Conservation (phyloP, 1,140 invertebrate genomes). For the Drosophila saltans region DNA sequence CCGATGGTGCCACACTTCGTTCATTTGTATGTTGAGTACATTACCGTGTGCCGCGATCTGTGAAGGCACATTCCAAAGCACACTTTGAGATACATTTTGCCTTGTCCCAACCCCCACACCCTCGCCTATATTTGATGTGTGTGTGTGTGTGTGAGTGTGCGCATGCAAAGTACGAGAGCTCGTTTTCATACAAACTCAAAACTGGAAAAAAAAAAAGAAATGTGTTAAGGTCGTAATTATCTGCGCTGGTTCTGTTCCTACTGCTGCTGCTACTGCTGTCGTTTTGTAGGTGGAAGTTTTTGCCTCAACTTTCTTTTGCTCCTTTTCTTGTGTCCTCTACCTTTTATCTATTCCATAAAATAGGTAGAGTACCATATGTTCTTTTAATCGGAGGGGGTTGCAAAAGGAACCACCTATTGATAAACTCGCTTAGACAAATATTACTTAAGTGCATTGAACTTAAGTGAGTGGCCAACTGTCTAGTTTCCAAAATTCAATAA, state of each 20-base stretch:
- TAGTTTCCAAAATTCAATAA: slow-evolving; percentile 10
- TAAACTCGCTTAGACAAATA: slow-evolving; percentile 38
- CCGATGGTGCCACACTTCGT: slow-evolving; percentile 64
- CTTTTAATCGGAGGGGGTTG: slow-evolving; percentile 53
- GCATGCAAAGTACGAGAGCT: slow-evolving; percentile 57
- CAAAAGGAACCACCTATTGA: slow-evolving; percentile 41
- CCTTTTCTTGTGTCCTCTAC: slow-evolving; percentile 43
- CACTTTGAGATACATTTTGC: slow-evolving; percentile 64
- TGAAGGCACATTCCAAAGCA: slow-evolving; percentile 78
- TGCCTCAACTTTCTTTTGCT: slow-evolving; percentile 63
- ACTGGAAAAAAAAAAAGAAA: slow-evolving; percentile 17
- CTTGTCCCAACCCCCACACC: slow-evolving; percentile 27
- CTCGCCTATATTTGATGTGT: background rate
- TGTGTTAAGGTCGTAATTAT: slow-evolving; percentile 77
- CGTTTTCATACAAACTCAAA: slow-evolving; percentile 38
- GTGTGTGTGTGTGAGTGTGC: slow-evolving; percentile 13
- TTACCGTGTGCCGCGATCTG: slow-evolving; percentile 80
- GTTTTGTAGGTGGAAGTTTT: slow-evolving; percentile 62
- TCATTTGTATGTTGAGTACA: slow-evolving; percentile 52
- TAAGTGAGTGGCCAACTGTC: slow-evolving; percentile 23
- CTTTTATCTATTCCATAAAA: slow-evolving; percentile 25
- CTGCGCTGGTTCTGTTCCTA: slow-evolving; percentile 33
- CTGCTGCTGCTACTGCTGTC: background rate
- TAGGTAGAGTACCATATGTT: slow-evolving; percentile 55
- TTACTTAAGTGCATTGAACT: slow-evolving; percentile 68